These are phyloP conservation scores for Callocephalon fimbriatum DNA, from an alignment of 2,113 vertebrate species.

Conservation along the genomic window DNA sequence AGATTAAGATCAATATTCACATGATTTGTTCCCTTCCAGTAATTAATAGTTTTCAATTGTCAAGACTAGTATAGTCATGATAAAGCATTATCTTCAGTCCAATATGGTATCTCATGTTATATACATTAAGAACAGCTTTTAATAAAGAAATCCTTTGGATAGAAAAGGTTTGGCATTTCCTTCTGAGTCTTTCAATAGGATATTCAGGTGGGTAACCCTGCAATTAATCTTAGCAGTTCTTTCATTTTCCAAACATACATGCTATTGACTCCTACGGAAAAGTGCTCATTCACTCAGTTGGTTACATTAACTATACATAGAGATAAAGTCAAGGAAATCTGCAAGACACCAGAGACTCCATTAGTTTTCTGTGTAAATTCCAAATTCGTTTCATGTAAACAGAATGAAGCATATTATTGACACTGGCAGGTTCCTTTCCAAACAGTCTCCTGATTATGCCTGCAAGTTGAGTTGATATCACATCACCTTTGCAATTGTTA, in stretches of 20 bases:
- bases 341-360: background rate
- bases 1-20: conserved; percentile 65
- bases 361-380: conserved; percentile 34
- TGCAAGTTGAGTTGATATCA: background rate
- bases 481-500: background rate
- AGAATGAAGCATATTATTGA: background rate
- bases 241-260: background rate
- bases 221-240: conserved; percentile 16
- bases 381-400: background rate
- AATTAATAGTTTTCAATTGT: conserved; percentile 66
- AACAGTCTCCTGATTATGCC: background rate
- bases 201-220: background rate
- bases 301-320: background rate
- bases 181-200: background rate
- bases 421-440: background rate
- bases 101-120: background rate
- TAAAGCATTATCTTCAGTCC: conserved; percentile 22
- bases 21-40: conserved; percentile 10
- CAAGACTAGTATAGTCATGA: conserved; percentile 38
- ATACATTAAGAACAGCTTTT: conserved; percentile 30
- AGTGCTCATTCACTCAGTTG: background rate
- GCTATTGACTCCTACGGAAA: background rate
- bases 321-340: background rate
- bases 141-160: conserved; percentile 44
- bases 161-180: background rate